Percentiles rank a stretch among this genome's conserved stretches.
These are phyloP conservation scores for Dysmachus trigonus DNA, from an alignment of 2,888 invertebrate species.

Conservation along the genomic window DNA sequence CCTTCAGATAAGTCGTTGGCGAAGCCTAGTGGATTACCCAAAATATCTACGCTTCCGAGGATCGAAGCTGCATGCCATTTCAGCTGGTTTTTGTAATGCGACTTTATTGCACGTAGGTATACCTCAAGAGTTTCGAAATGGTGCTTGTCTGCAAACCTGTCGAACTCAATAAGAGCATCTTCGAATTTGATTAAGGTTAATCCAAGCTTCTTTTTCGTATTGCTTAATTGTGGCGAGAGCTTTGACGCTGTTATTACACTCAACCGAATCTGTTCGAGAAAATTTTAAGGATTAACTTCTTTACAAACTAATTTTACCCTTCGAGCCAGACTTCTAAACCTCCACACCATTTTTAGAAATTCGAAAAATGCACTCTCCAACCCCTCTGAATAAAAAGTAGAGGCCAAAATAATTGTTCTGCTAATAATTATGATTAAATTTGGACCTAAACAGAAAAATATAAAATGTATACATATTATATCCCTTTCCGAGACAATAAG, in stretches of 20 bases:
- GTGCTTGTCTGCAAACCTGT: constrained; percentile 86
- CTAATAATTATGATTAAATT: too few relatives aligned
- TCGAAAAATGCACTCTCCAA: too few relatives aligned
- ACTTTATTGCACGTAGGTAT: constrained; percentile 80
- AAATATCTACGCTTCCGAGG: constrained; percentile 94
- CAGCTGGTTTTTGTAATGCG: constrained; percentile 89
- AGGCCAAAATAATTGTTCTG: too few relatives aligned
- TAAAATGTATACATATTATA: too few relatives aligned
- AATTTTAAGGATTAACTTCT: constrained; percentile 26
- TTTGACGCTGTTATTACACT: constrained; percentile 91
- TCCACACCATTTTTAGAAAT: too few relatives aligned
- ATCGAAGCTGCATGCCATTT: constrained; percentile 96
- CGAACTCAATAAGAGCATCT: constrained; percentile 92
- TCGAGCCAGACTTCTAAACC: neutral
- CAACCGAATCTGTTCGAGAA: constrained; percentile 74
- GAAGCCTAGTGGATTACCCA: constrained; percentile 96
- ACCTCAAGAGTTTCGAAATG: constrained; percentile 91
- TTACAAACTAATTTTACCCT: neutral
- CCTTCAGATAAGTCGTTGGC: constrained; percentile 96
- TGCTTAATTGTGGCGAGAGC: constrained; percentile 77
- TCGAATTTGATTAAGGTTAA: constrained; percentile 94
- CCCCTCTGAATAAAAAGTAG: too few relatives aligned
- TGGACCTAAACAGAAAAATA: too few relatives aligned
- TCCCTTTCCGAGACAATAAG: too few relatives aligned
- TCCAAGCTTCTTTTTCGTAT: constrained; percentile 85